Percentiles rank a stretch among this genome's conserved stretches.
Conservation (phyloP, 2,888 invertebrate species). For the Synanthedon tipuliformis region DNA sequence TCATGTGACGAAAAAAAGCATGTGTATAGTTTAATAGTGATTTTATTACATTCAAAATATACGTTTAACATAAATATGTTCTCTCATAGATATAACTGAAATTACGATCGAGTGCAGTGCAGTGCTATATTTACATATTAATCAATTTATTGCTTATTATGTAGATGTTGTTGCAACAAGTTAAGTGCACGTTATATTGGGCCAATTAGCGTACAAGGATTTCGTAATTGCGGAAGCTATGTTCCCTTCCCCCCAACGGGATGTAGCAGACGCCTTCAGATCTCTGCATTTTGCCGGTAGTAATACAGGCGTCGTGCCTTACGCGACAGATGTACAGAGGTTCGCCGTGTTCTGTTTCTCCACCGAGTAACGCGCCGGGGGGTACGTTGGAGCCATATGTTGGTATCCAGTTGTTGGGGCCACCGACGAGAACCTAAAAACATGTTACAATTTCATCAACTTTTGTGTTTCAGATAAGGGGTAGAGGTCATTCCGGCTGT, state of each 20-base stretch:
- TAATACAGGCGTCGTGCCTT: conserved; percentile 79
- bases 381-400: conserved; percentile 77
- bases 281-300: conserved; percentile 86
- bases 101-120: no score
- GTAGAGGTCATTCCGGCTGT: no score
- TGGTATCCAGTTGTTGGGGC: conserved; percentile 77
- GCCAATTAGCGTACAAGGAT: conserved; percentile 67
- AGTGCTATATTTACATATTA: no score
- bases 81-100: no score
- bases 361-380: conserved; percentile 78
- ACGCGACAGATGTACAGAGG: conserved; percentile 83
- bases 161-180: no score
- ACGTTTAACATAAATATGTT: no score
- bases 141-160: no score
- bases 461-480: not conserved
- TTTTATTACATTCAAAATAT: not conserved
- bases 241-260: conserved; percentile 84
- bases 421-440: conserved; percentile 67
- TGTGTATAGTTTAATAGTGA: no score
- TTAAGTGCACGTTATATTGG: no score
- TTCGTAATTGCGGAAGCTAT: conserved; percentile 85
- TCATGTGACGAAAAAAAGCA: no score
- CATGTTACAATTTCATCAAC: not conserved
- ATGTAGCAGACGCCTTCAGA: conserved; percentile 87
- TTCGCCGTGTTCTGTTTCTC: conserved; percentile 82